Conservation (phyloP, 2,113 vertebrate species). For the Gracilinanus agilis region DNA sequence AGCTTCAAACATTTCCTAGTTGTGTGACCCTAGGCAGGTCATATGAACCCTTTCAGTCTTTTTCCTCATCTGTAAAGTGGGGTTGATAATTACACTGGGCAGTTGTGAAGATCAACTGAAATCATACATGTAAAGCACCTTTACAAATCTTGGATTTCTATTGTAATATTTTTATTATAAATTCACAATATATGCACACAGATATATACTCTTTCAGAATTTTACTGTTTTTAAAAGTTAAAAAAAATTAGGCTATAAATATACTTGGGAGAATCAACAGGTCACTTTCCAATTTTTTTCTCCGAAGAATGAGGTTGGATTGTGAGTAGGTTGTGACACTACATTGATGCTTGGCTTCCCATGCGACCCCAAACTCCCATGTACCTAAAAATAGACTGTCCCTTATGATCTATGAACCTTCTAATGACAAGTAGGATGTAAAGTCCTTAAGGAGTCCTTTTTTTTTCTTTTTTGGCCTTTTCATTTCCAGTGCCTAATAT, state of each 20-base stretch:
- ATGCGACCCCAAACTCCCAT: background rate
- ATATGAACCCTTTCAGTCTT: background rate
- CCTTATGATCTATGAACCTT: background rate
- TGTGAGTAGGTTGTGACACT: background rate
- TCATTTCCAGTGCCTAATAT: background rate
- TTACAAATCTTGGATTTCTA: background rate
- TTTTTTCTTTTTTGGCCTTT: background rate
- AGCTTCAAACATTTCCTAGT: background rate
- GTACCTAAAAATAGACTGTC: background rate
- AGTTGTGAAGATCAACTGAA: background rate
- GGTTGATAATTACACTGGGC: background rate
- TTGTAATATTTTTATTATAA: background rate
- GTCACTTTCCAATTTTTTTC: background rate
- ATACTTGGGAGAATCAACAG: background rate
- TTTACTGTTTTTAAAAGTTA: background rate
- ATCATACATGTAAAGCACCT: background rate
- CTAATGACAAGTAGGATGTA: background rate
- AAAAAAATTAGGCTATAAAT: background rate
- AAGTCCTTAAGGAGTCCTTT: rapidly evolving
- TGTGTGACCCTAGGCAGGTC: background rate
- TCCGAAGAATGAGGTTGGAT: background rate
- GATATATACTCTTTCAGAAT: background rate
- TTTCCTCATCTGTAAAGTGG: background rate
- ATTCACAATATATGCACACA: background rate
- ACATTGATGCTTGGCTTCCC: too few species aligned